Evolutionary conservation across 2,888 invertebrate genomes (phyloP), one percentile per base, ranked within the genome.

Genomic region (Nomada fabriciana): DNA sequence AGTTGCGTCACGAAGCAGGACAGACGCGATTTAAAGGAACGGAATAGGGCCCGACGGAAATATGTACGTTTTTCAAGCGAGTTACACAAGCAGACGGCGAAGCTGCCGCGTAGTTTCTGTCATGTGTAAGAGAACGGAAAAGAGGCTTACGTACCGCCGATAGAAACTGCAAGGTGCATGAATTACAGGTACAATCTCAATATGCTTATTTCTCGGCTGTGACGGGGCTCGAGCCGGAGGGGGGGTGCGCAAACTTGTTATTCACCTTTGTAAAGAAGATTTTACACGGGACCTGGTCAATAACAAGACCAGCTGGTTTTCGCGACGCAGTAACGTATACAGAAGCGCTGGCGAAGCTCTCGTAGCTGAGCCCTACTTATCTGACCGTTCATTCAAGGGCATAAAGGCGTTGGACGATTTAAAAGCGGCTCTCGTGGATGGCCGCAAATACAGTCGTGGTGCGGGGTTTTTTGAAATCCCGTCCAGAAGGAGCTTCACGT

Each of bases 111-210:
- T 63, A 50, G 60, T 52, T 77, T 73, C 76, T 50, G 70, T 68
- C 67, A 36, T 36, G 70, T 69, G 79, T 77, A 84, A 86, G 75
- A 68, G 86, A 65, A 43, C 60, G 78, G 71, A 76, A 86, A 84
- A 86, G 82, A 76, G 73, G 82, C 82, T 86, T 81, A 82, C 71
- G 60, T 73, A 77, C 25, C 69, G 77, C 43, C 70, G 61, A 80
- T 72, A 59, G 77, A 77, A 76, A 55, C 70, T 67, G 76, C 71
- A 43, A 76, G 70, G 63, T 76, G 73, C 75, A 81, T 47, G 76
- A 80, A 82, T 82, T 82, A 77, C 80, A 78, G 64, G 67, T 74
- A 74, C 70, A 69, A 72, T 75, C 60, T 80, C 65, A 73, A 79
- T 72, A 65, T 71, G 68, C 73, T 86, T 68, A 81, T 75, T 75